These are phyloP conservation scores for Rissa tridactyla DNA, from an alignment of 2,113 vertebrate species.

Conservation along the genomic window DNA sequence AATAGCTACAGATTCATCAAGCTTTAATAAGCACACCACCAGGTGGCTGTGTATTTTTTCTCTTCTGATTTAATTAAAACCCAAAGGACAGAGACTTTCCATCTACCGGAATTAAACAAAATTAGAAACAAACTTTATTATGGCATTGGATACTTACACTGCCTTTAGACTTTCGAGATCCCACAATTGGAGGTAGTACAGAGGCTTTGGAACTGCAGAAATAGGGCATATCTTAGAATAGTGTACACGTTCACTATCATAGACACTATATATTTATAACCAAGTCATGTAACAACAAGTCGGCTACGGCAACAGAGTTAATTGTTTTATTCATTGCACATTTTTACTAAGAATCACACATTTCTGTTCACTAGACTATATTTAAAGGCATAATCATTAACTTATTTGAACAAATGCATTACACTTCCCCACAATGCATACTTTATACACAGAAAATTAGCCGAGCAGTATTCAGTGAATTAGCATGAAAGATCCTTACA, in stretches of 20 bases:
- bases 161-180: constrained; percentile 85
- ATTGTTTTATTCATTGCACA: accelerated
- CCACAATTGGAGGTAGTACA: constrained; percentile 84
- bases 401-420: neutral
- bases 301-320: neutral
- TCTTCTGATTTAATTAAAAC: constrained; percentile 52
- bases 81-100: constrained; percentile 23
- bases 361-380: neutral
- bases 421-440: neutral
- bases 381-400: neutral
- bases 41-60: neutral
- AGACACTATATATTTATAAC: neutral
- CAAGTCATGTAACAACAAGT: neutral
- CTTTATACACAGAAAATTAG: neutral
- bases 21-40: constrained; percentile 2
- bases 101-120: neutral
- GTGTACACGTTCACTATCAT: neutral
- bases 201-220: constrained; percentile 85
- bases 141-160: constrained; percentile 82
- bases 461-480: neutral
- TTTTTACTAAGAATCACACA: neutral
- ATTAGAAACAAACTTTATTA: neutral
- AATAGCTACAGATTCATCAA: constrained; percentile 8
- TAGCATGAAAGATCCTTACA: neutral
- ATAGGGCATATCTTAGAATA: constrained; percentile 50